Evolutionary conservation across 2,888 invertebrate genomes (phyloP).

Genomic region (Eupithecia insigniata): DNA sequence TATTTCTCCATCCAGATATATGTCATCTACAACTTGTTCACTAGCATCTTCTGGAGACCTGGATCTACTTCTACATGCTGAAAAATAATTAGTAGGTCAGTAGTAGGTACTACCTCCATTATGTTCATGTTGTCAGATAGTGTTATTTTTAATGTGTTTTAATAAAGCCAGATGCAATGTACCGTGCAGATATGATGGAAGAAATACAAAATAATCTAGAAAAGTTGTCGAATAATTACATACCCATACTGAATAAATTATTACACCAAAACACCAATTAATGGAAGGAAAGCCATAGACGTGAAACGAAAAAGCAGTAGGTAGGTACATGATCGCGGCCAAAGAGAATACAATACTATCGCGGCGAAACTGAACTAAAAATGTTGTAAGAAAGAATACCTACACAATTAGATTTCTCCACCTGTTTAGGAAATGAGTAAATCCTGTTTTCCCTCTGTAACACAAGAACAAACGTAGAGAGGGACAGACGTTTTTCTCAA

Average conservation of each 20-base stretch:
- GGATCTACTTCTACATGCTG: not conserved
- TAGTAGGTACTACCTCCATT: not conserved
- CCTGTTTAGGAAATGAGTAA: not conserved
- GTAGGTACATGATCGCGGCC: not conserved
- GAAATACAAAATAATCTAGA: not conserved
- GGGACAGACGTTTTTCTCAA: too few species aligned
- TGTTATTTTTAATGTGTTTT: not conserved
- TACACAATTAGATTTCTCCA: not conserved
- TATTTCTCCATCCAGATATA: constrained; percentile 1
- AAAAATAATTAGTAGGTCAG: not conserved
- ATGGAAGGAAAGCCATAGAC: not conserved
- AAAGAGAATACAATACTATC: too few species aligned
- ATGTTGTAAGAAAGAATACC: too few species aligned
- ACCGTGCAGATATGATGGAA: not conserved
- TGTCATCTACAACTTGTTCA: not conserved
- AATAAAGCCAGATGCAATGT: not conserved
- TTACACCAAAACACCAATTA: not conserved
- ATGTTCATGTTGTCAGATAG: not conserved
- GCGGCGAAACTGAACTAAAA: too few species aligned
- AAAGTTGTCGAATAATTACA: not conserved
- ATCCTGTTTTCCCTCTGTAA: too few species aligned
- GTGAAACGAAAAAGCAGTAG: not conserved
- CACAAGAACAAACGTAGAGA: too few species aligned
- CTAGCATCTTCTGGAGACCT: not conserved
- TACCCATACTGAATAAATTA: not conserved